These are phyloP conservation scores for Acrocera orbiculus DNA, from an alignment of 2,888 invertebrate species.

Conservation along the genomic window DNA sequence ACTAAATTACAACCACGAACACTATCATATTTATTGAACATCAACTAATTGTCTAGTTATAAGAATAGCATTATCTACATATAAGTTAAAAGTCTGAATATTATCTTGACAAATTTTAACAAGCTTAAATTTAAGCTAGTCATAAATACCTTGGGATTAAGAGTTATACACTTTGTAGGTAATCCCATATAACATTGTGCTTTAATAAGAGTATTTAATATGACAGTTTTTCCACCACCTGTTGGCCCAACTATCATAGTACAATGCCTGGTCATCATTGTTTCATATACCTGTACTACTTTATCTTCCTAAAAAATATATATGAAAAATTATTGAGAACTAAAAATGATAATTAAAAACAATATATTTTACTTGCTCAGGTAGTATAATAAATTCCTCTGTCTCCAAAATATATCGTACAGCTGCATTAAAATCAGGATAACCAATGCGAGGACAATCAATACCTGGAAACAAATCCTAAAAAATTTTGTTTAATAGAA, in stretches of 20 bases:
- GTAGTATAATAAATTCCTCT: conserved; percentile 48
- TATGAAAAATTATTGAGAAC: no score
- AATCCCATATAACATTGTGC: conserved; percentile 59
- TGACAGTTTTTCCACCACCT: conserved; percentile 80
- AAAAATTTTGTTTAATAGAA: conserved; percentile 1
- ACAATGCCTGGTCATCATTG: conserved; percentile 87
- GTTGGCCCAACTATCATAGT: conserved; percentile 87
- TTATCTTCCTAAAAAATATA: conserved; percentile 49
- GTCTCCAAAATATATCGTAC: conserved; percentile 49
- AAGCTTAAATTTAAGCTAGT: no score
- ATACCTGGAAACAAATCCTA: conserved; percentile 79
- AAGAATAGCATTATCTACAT: no score
- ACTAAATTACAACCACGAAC: no score
- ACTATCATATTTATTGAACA: no score
- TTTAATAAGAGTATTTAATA: conserved; percentile 58
- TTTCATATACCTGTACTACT: conserved; percentile 80
- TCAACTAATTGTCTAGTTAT: no score
- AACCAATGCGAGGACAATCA: conserved; percentile 72
- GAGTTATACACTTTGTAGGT: conserved; percentile 57
- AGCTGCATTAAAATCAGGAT: conserved; percentile 71
- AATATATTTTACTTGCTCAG: conserved; percentile 40
- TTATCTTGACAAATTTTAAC: no score
- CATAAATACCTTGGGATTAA: conserved; percentile 66
- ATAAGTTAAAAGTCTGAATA: no score
- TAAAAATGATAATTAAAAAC: no score